Base-by-base conservation (phyloP, 2,888 invertebrate genomes). In the Watsonalla cultraria region DNA sequence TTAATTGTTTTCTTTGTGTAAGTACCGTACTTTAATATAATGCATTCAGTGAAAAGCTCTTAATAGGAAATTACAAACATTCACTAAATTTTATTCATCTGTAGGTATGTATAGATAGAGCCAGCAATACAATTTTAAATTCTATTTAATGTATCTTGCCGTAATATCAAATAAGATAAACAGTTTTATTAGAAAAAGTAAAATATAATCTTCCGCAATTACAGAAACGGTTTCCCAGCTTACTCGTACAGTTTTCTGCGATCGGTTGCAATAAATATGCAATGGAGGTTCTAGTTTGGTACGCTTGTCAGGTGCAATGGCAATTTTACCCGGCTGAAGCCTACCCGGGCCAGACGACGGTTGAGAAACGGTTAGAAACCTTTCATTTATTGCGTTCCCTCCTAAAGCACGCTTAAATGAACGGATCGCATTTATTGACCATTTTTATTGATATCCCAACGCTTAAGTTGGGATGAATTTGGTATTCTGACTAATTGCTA, bases 261-360 rank as follows among this genome's bases (percentile, higher is more conserved):
- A 42, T 42, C 42, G 58, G 49, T 53, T 56, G 57, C 55, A 61
- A 55, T 64, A 59, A 61, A 61, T 60, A 59, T 62, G 60, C 61
- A 61, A 58, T 57, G 59, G 60, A 57, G 54, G 58, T 57, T 58
- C 51, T 54, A 55, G 58, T 66, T 67, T 63, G 63, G 74, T 75
- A 78, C 71, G 74, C 82, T 70, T 63, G 81, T 82, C 86, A 85
- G 85, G 84, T 85, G 82, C 79, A 79, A 73, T 70, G 66, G 74
- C 79, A 78, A 84, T 85, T 82, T 74, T 65, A 67, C 59, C 67
- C 69, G 67, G 64, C 50, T 56, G 54, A 68, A 68, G 65, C 70
- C 70, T 69, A 62, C 60, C 65, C 66, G 68, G 64, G 65, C 60
- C 79, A 74, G 72, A 56, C 65, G 70, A 65, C 76, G 74, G 70